phyloP scores from a whole-genome alignment of 2,888 invertebrate genomes.

The Rotaria socialis region DNA sequence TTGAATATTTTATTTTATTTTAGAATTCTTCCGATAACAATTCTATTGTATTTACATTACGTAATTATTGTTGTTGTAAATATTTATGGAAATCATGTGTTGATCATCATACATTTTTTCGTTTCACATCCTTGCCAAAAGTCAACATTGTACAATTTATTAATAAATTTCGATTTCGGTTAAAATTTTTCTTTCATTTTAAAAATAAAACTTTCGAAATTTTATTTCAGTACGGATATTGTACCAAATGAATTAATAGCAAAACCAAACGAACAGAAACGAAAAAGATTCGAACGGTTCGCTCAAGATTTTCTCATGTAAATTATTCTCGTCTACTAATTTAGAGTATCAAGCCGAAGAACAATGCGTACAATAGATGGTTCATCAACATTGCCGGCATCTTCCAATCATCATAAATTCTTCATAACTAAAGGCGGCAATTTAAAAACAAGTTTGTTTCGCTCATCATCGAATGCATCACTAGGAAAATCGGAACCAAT shows the following conservation, averaged over 20 bases:
- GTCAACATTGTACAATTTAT: background rate
- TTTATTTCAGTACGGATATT: background rate
- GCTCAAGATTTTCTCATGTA: background rate
- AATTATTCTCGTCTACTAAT: background rate
- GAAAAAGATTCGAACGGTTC: background rate
- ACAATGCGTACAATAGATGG: background rate
- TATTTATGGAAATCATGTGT: constrained; percentile 37
- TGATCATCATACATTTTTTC: constrained; percentile 38
- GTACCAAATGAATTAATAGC: background rate
- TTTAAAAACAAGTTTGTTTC: background rate
- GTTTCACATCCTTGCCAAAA: background rate
- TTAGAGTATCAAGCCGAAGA: constrained; percentile 7
- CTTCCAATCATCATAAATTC: background rate
- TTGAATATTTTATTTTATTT: background rate
- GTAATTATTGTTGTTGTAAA: constrained; percentile 11
- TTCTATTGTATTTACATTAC: constrained; percentile 21
- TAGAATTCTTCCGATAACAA: background rate
- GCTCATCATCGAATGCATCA: background rate
- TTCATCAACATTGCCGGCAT: background rate
- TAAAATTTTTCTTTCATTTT: too few species aligned
- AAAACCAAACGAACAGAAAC: background rate
- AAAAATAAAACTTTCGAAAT: too few species aligned
- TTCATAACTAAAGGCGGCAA: background rate
- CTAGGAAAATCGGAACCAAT: background rate
- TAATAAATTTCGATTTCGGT: background rate